Evolutionary conservation across 2,888 invertebrate genomes (phyloP), one percentile per base, ranked within the genome.

Genomic region (Hirtodrosophila confusa): DNA sequence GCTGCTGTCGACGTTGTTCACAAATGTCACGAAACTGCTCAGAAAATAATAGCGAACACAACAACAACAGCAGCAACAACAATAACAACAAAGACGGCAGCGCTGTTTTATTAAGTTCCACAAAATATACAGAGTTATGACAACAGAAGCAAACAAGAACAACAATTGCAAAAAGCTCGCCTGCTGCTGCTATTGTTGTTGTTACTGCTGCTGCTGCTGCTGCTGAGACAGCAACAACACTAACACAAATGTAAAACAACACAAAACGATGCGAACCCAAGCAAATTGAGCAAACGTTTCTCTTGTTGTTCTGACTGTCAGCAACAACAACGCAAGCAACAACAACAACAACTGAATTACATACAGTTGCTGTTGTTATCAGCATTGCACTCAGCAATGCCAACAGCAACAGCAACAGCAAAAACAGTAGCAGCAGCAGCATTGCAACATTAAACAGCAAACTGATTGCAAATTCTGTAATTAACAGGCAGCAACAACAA

Each of bases 31-130:
- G 58, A 80, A 80, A 74, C 73, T 72, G 77, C 67, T 72, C 74
- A 65, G 49, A 47, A 67, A 68, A 67, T 64, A 65, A 70, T 58
- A 67, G 54, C 67, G 69, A 60, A 44, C 45, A 64, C 57, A 64
- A 60, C 40, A 53, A 56, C 41, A 58, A 50, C 47, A 61, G 49
- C 53, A 61, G 35, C 55, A 67, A 45, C 58, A 67, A 45, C 62
- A 61, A 66, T 50, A 63, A 61, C 71, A 70, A 69, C 53, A 61
- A 68, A 49, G 69, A 50, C 55, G 53, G 58, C 43, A 36, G 54
- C 45, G 50, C 57, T 76, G 75, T 83, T 80, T 73, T 86, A 86
- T 86, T 73, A 56, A 63, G 67, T 67, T 68, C 69, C 73, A 71
- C 70, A 76, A 75, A 80, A 73, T 58, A 66, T 56, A 68, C 50